Evolutionary conservation across 30 jellyfish, hydroid and myxozoan species (phyloP).

Genomic region (Mastigias papua): DNA sequence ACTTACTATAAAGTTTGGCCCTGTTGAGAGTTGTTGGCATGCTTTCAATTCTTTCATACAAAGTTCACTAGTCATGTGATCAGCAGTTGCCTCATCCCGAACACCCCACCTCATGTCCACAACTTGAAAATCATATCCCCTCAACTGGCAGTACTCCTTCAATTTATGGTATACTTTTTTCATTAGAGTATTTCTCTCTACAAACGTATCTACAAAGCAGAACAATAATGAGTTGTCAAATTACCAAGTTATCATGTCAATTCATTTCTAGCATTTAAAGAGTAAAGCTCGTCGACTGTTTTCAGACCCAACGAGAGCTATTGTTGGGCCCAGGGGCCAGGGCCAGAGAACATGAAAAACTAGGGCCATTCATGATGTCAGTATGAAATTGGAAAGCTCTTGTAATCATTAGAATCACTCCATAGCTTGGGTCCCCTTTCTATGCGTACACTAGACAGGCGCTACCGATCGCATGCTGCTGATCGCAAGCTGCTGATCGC

Average conservation of each 20-base stretch:
- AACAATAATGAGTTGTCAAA: neutral
- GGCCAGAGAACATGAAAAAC: too few species aligned
- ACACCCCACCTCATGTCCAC: slow-evolving; percentile 99
- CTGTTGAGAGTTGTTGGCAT: slow-evolving; percentile 87
- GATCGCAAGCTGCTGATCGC: too few species aligned
- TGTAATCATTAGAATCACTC: too few species aligned
- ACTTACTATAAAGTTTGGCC: slow-evolving; percentile 95
- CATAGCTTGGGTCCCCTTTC: too few species aligned
- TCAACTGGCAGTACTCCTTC: slow-evolving; percentile 87
- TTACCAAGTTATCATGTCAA: neutral
- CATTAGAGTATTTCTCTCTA: slow-evolving; percentile 84
- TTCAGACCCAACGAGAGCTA: too few species aligned
- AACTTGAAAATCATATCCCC: slow-evolving; percentile 93
- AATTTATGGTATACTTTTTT: slow-evolving; percentile 82
- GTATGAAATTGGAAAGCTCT: too few species aligned
- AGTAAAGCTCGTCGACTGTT: too few species aligned
- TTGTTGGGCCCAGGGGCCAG: too few species aligned
- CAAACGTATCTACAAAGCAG: slow-evolving; percentile 75
- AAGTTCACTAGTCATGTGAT: slow-evolving; percentile 91
- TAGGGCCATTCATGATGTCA: too few species aligned
- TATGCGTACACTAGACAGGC: too few species aligned
- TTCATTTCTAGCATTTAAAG: too few species aligned
- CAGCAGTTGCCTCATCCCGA: slow-evolving; percentile 96
- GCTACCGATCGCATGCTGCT: too few species aligned
- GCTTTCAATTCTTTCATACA: slow-evolving; percentile 88